Base-by-base conservation (phyloP, 1,140 invertebrate species). In the Camponotus pennsylvanicus region DNA sequence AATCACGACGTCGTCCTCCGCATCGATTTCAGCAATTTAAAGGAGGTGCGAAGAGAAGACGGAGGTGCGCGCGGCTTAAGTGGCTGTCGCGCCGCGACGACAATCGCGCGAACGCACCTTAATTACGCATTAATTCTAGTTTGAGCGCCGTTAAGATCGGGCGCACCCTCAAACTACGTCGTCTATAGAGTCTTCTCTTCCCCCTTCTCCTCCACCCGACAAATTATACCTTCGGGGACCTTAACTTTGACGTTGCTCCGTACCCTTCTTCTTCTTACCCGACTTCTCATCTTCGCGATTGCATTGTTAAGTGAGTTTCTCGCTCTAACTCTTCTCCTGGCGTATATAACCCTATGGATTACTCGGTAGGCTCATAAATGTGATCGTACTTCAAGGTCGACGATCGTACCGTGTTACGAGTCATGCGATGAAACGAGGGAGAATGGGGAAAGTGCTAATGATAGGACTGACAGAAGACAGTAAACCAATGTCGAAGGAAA, bases 51-150 rank as follows among this genome's bases (percentile, higher is more conserved):
- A 49, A 77, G 83, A 40, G 32, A 37, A 21, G 52, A 32, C 57
- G 80, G n/a, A 61, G 61, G 71, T 18, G 75, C 79, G 69, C 49
- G 69, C 57, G 18, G 64, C 70, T 88, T 86, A 92, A 89, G 79
- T 88, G 88, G 88, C 63, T 79, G 88, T 85, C 85, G 45, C 64
- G 85, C 57, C 86, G 83, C 66, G 88, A 85, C 64, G 88, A 91
- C 86, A 92, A 92, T 90, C 90, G 88, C 85, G 79, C 64, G 85
- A 89, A 87, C 79, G 85, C 75, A 87, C 86, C 85, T 93, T 92
- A 91, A 92, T 92, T 91, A 91, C 88, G 89, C 90, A 92, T 93
- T 93, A 93, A 93, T 93, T 93, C 89, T 86, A 87, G 84, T 90
- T 88, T 90, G 79, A 92, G 77, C 85, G 86, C 70, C 87, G 86